Conservation (phyloP, 2,797 vertebrate genomes). For the Lagocephalus sceleratus region DNA sequence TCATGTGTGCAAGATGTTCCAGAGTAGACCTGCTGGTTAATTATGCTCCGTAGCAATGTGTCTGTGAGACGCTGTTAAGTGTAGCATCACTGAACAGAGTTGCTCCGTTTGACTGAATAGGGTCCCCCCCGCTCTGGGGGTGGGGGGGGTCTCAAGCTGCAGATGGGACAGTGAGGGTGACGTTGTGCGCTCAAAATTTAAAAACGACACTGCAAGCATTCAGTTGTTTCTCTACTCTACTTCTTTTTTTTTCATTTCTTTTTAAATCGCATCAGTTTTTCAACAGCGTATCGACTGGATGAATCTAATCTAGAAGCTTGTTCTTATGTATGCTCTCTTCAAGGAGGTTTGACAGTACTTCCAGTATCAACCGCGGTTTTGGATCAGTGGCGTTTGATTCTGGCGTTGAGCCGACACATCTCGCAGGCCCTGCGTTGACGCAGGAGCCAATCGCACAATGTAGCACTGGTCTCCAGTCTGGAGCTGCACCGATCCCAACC, state of each 20-base stretch:
- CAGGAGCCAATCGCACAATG: slow-evolving; percentile 57
- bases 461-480: slow-evolving; percentile 55
- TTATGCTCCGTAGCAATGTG: slow-evolving; percentile 46
- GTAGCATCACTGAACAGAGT: slow-evolving; percentile 36
- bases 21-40: slow-evolving; percentile 31
- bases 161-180: too few species aligned
- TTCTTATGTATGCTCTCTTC: too few species aligned
- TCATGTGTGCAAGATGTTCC: slow-evolving; percentile 25
- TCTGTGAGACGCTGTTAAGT: slow-evolving; percentile 34
- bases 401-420: too few species aligned
- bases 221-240: not conserved
- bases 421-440: too few species aligned
- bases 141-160: not conserved
- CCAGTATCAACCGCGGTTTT: not conserved
- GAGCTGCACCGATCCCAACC: slow-evolving; percentile 29
- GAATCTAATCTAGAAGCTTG: too few species aligned
- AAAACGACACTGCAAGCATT: not conserved
- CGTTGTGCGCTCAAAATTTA: too few species aligned
- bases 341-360: too few species aligned
- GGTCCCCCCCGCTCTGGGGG: slow-evolving; percentile 32
- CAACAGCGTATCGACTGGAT: too few species aligned
- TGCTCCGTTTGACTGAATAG: slow-evolving; percentile 51
- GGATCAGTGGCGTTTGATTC: not conserved
- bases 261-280: not conserved
- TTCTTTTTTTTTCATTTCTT: too few species aligned